Percentiles rank a stretch among this genome's conserved stretches.
These are phyloP conservation scores for Hapalemur alaotrensis DNA, from an alignment of 2,797 vertebrate species.

Conservation along the genomic window DNA sequence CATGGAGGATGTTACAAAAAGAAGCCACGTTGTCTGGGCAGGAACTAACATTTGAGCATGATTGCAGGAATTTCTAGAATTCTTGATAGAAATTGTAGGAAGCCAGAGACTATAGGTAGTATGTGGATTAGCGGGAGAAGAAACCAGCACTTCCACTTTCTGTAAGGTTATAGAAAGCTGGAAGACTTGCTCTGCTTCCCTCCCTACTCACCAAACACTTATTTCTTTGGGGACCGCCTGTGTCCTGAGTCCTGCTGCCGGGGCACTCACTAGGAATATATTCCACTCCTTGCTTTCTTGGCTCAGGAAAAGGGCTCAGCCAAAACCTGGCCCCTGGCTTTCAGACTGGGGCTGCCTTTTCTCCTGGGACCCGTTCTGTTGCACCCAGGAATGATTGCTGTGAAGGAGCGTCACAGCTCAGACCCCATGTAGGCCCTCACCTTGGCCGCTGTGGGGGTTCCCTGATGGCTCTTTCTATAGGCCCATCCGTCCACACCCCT, in stretches of 20 bases:
- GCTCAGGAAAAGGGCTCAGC: background rate
- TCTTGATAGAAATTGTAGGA: background rate
- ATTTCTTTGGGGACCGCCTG: background rate
- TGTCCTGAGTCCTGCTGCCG: background rate
- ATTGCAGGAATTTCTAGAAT: background rate
- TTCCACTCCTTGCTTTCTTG: background rate
- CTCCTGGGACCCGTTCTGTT: background rate
- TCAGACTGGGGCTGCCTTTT: background rate
- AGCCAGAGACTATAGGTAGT: background rate
- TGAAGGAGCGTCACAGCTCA: background rate
- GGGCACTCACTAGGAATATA: background rate
- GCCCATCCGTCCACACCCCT: rapidly evolving
- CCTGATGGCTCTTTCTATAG: background rate
- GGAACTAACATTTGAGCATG: background rate
- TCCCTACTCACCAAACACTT: background rate
- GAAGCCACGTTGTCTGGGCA: background rate
- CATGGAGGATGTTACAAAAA: background rate
- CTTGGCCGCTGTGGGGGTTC: background rate
- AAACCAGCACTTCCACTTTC: background rate
- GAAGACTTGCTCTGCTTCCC: background rate
- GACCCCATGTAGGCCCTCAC: background rate
- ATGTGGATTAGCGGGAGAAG: background rate
- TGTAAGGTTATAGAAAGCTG: background rate
- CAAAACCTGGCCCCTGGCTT: background rate
- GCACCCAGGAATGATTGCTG: background rate